These are phyloP conservation scores for Hybognathus amarus DNA, from an alignment of 2,797 vertebrate genomes.

Conservation along the genomic window DNA sequence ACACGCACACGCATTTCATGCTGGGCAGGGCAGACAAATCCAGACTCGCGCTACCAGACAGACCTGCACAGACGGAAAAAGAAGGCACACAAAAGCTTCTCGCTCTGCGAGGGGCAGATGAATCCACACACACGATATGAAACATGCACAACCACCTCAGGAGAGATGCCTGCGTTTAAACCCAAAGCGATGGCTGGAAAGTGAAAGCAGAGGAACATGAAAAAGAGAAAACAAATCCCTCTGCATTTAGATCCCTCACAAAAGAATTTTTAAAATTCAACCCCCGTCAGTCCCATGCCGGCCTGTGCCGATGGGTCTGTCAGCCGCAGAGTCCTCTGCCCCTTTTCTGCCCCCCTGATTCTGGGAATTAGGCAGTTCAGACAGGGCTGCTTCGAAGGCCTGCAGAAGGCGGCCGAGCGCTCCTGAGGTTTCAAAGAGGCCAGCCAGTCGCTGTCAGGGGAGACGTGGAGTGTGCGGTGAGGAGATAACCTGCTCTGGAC, in stretches of 20 bases:
- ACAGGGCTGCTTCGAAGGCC: slow-evolving; percentile 71
- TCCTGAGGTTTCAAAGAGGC: slow-evolving; percentile 73
- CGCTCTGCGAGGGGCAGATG: slow-evolving; percentile 9
- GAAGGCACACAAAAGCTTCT: slow-evolving; percentile 35
- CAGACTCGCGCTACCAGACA: slow-evolving; percentile 32
- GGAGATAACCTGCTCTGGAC: slow-evolving; percentile 79
- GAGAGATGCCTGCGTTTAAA: slow-evolving; percentile 35
- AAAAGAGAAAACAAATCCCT: slow-evolving; percentile 45
- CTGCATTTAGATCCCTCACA: slow-evolving; percentile 60
- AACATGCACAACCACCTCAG: slow-evolving; percentile 16
- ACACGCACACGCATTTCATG: slow-evolving; percentile 48
- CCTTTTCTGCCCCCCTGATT: slow-evolving; percentile 61
- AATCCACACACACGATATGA: slow-evolving; percentile 21
- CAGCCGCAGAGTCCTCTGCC: neutral
- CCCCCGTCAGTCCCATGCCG: slow-evolving; percentile 33
- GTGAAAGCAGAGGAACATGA: slow-evolving; percentile 9
- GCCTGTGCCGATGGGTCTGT: slow-evolving; percentile 28
- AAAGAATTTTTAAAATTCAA: slow-evolving; percentile 59
- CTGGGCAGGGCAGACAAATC: slow-evolving; percentile 54
- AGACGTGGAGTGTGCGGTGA: slow-evolving; percentile 75
- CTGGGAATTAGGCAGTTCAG: slow-evolving; percentile 76
- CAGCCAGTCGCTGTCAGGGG: slow-evolving; percentile 61
- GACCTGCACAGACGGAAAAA: slow-evolving; percentile 30
- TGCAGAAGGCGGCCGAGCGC: slow-evolving; percentile 62
- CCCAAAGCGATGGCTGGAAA: slow-evolving; percentile 25